phyloP scores from a whole-genome alignment of 2,113 vertebrate species.

The Trichechus manatus region DNA sequence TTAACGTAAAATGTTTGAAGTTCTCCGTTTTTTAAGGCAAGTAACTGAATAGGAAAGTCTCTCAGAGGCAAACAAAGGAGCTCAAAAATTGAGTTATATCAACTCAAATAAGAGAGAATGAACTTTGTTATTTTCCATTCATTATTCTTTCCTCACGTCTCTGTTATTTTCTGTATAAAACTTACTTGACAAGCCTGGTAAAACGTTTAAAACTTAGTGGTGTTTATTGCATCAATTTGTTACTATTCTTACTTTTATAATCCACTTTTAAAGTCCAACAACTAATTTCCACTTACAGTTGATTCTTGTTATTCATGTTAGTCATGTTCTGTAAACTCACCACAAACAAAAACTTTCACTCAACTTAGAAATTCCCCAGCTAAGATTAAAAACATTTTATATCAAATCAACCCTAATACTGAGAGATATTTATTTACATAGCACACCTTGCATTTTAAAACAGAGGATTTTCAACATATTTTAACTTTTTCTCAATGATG shows the following conservation, averaged over 20 bases:
- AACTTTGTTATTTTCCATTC: constrained; percentile 72
- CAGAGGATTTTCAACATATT: not conserved
- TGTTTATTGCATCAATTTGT: constrained; percentile 78
- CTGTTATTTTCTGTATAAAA: constrained; percentile 78
- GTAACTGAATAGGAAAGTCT: not conserved
- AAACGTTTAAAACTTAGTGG: constrained; percentile 81
- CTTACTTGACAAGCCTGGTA: constrained; percentile 74
- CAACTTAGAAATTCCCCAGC: not conserved
- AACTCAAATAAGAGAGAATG: constrained; percentile 68
- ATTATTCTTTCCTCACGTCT: not conserved
- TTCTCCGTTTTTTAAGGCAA: not conserved
- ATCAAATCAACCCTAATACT: not conserved
- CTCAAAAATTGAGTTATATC: constrained; percentile 16
- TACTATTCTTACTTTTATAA: constrained; percentile 80
- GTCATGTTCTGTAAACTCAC: not conserved
- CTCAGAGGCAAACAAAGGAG: not conserved
- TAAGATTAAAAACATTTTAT: not conserved
- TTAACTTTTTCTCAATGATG: not conserved
- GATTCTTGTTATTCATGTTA: not conserved
- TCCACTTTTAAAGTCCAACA: constrained; percentile 74
- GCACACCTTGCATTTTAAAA: not conserved
- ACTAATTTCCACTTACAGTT: constrained; percentile 63
- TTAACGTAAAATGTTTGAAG: not conserved
- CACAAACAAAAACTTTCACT: not conserved
- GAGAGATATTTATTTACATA: not conserved